These are phyloP conservation scores for Lepidonotus clava DNA, from an alignment of 2,888 invertebrate genomes.

Conservation along the genomic window DNA sequence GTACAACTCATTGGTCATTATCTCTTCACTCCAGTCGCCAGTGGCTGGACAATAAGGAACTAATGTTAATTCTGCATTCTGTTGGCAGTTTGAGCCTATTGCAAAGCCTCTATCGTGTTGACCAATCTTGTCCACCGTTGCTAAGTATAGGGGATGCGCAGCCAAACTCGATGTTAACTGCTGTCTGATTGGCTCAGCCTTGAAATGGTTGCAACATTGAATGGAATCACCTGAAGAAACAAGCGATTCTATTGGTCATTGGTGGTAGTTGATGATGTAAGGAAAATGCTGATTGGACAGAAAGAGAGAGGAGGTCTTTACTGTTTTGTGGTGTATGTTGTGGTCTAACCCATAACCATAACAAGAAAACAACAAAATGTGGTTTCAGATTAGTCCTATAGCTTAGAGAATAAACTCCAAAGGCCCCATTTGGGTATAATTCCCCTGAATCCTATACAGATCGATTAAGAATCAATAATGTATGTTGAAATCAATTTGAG, in stretches of 20 bases:
- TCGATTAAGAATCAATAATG: too few species aligned
- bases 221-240: neutral
- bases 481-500: too few species aligned
- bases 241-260: neutral
- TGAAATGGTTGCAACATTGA: neutral
- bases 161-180: neutral
- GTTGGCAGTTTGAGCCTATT: neutral
- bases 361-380: too few species aligned
- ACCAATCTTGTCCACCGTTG: neutral
- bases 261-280: too few species aligned
- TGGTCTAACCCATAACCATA: too few species aligned
- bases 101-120: neutral
- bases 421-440: too few species aligned
- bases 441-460: too few species aligned
- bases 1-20: neutral
- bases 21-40: neutral
- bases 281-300: too few species aligned
- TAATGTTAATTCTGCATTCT: neutral
- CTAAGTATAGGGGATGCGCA: neutral
- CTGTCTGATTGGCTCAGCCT: neutral
- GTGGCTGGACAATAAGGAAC: neutral
- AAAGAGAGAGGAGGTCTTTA: too few species aligned
- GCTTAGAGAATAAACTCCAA: too few species aligned
- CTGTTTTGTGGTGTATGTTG: too few species aligned
- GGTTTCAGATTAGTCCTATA: too few species aligned